These are phyloP conservation scores for Isaurus tuberculatus DNA, from an alignment of 92 coral and sea anemone genomes.

Conservation along the genomic window DNA sequence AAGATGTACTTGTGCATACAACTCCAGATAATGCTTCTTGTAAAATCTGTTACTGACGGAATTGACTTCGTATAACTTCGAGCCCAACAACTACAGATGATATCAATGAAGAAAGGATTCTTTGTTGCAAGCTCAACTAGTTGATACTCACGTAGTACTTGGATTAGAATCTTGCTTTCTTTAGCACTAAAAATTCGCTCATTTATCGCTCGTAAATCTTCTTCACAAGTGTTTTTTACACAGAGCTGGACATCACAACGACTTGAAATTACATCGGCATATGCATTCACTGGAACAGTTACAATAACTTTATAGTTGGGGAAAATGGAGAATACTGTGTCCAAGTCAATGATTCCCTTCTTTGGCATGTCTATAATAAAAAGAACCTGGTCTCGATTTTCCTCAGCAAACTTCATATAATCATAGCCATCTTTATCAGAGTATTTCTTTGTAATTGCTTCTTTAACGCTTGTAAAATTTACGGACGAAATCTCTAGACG, in stretches of 20 bases:
- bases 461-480: background rate
- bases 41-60: background rate
- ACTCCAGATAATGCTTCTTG: conserved; percentile 17
- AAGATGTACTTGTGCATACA: conserved; percentile 3
- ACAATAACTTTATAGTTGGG: conserved; percentile 12
- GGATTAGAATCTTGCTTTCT: conserved; percentile 9
- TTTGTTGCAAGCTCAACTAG: background rate
- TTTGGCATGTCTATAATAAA: conserved; percentile 36
- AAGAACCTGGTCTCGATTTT: conserved; percentile 8
- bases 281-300: conserved; percentile 18
- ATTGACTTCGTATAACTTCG: background rate
- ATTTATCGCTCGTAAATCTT: conserved; percentile 16
- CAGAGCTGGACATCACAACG: conserved; percentile 10
- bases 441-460: conserved; percentile 9
- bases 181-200: background rate
- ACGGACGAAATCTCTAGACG: conserved; percentile 15
- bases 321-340: background rate
- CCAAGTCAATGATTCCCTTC: conserved; percentile 25
- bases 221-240: background rate
- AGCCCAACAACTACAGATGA: conserved; percentile 20
- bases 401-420: background rate
- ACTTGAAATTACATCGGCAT: conserved; percentile 4
- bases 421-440: background rate
- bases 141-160: conserved; percentile 1
- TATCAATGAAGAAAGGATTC: conserved; percentile 7